phyloP scores from a whole-genome alignment of 2,113 vertebrate species.

The Coracopsis vasa region DNA sequence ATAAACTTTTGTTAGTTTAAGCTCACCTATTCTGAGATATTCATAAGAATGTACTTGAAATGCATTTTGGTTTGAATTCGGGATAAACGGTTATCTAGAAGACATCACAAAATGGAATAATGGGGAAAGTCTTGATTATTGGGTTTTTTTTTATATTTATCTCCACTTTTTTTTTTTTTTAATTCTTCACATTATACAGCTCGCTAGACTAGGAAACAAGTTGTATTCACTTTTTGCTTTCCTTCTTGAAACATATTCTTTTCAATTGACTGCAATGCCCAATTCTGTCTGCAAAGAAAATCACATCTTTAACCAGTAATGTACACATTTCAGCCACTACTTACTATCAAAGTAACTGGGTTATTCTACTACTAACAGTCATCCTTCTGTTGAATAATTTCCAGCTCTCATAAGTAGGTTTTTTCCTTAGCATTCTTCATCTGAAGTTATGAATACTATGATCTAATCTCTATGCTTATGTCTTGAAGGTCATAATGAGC shows the following conservation, averaged over 20 bases:
- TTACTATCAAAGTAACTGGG: neutral
- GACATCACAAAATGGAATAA: neutral
- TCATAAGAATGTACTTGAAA: neutral
- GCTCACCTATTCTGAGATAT: neutral
- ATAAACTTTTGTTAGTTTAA: neutral
- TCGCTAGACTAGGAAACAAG: neutral
- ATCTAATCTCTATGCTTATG: neutral
- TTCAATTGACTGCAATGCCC: neutral
- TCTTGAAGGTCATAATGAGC: neutral
- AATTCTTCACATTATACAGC: neutral
- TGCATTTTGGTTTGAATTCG: neutral
- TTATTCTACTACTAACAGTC: neutral
- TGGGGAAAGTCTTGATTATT: neutral
- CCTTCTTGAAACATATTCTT: neutral
- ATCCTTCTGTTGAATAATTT: neutral
- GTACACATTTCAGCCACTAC: neutral
- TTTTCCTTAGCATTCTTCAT: neutral
- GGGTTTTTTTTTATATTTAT: rapidly evolving
- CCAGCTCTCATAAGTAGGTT: neutral
- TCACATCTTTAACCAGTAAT: neutral
- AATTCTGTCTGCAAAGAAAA: neutral
- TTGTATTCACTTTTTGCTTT: neutral
- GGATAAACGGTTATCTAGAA: neutral
- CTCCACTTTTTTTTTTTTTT: neutral
- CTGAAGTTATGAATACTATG: rapidly evolving